Conservation (phyloP, 2,113 vertebrate species). For the Trinectes maculatus region DNA sequence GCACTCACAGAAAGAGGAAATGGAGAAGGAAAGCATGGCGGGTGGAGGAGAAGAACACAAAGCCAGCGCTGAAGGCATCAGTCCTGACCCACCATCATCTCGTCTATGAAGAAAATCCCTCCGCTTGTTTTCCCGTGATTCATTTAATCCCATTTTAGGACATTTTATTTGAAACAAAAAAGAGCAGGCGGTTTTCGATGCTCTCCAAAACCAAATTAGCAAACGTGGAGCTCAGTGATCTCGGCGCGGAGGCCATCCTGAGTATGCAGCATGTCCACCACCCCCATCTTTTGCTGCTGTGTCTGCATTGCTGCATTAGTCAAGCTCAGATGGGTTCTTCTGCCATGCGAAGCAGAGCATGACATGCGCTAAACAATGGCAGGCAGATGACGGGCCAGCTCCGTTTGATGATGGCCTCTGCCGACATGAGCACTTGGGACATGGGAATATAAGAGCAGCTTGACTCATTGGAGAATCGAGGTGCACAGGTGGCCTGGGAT, state of each 20-base stretch:
- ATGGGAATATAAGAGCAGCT: slow-evolving; percentile 44
- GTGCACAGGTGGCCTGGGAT: slow-evolving; percentile 69
- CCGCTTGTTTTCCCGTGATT: slow-evolving; percentile 5
- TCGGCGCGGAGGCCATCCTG: slow-evolving; percentile 59
- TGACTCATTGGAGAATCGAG: slow-evolving; percentile 64
- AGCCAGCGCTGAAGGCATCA: neutral
- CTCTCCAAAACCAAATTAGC: slow-evolving; percentile 65
- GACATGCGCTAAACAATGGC: slow-evolving; percentile 82
- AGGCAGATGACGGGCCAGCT: slow-evolving; percentile 71
- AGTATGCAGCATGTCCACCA: slow-evolving; percentile 66
- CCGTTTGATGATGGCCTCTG: slow-evolving; percentile 67
- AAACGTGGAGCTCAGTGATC: slow-evolving; percentile 73
- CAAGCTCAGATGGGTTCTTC: slow-evolving; percentile 62
- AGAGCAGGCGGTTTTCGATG: slow-evolving; percentile 29
- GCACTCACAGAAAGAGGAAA: slow-evolving; percentile 63
- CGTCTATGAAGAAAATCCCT: neutral
- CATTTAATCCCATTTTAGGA: slow-evolving; percentile 21
- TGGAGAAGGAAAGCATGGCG: slow-evolving; percentile 57
- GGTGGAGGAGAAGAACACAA: neutral
- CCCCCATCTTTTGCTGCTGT: slow-evolving; percentile 76
- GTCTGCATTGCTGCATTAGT: slow-evolving; percentile 80
- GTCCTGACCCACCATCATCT: neutral
- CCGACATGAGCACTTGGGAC: slow-evolving; percentile 30
- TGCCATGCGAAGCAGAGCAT: slow-evolving; percentile 83
- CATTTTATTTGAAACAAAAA: slow-evolving; percentile 1